Evolutionary conservation across 2,888 invertebrate species (phyloP).

Genomic region (Melieria picta): DNA sequence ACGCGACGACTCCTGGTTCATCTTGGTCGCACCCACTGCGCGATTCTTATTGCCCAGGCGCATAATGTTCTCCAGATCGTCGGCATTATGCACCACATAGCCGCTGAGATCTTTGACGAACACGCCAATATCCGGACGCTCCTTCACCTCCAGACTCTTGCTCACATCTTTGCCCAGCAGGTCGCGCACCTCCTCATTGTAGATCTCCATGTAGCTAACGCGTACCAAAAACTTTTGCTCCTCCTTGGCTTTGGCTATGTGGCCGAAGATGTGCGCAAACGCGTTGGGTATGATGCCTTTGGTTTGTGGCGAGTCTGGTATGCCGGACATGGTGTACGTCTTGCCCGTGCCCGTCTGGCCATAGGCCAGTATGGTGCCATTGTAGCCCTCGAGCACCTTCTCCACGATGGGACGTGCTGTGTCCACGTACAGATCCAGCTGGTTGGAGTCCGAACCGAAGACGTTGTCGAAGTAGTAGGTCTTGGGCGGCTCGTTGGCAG

Average conservation of each 20-base stretch:
- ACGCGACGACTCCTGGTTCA: constrained; percentile 96
- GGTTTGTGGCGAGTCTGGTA: constrained; percentile 85
- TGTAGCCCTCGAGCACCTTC: constrained; percentile 95
- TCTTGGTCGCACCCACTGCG: constrained; percentile 90
- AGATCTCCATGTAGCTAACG: constrained; percentile 98
- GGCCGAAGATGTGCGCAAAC: constrained; percentile 98
- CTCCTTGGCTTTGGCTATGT: constrained; percentile 93
- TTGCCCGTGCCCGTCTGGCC: constrained; percentile 98
- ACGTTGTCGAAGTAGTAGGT: constrained; percentile 95
- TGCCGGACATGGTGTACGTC: constrained; percentile 98
- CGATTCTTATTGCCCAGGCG: constrained; percentile 96
- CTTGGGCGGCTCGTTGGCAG: constrained; percentile 82
- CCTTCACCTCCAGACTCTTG: constrained; percentile 90
- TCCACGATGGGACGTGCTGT: constrained; percentile 97
- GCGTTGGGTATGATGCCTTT: constrained; percentile 98
- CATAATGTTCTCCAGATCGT: constrained; percentile 95
- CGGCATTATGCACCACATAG: constrained; percentile 97
- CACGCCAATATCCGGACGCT: constrained; percentile 92
- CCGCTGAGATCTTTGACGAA: constrained; percentile 98
- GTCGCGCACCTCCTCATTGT: constrained; percentile 98
- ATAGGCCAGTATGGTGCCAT: constrained; percentile 92
- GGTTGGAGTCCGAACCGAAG: constrained; percentile 80
- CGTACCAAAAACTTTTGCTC: constrained; percentile 96
- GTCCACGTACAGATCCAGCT: constrained; percentile 95
- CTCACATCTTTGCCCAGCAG: constrained; percentile 89